Conservation (phyloP, 2,888 invertebrate genomes). For the Andrena haemorrhoa region DNA sequence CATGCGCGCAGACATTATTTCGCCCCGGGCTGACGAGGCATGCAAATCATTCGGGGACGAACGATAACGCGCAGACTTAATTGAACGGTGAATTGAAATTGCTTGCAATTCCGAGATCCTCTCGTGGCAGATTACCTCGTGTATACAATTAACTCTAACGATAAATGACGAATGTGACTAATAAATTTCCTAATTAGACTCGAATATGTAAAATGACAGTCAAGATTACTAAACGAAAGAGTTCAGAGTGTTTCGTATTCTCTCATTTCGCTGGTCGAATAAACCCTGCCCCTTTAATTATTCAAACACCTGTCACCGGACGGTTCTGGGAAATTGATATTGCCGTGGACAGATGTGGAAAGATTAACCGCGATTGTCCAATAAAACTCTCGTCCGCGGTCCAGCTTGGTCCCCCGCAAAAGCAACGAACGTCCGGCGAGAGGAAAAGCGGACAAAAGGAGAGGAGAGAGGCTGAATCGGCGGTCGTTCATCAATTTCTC, state of each 20-base stretch:
- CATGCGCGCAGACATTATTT: constrained; percentile 56
- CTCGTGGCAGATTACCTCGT: not conserved
- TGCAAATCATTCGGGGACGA: constrained; percentile 47
- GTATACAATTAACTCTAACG: not conserved
- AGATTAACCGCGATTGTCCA: constrained; percentile 39
- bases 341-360: constrained; percentile 12
- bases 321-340: constrained; percentile 31
- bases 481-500: constrained; percentile 64
- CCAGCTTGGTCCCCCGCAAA: not conserved
- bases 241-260: too few species aligned
- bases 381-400: constrained; percentile 29
- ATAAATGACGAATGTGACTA: not conserved
- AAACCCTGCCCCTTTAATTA: constrained; percentile 25
- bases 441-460: constrained; percentile 5
- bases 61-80: constrained; percentile 34
- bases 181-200: not conserved
- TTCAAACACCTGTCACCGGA: constrained; percentile 53
- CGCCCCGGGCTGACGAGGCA: constrained; percentile 39
- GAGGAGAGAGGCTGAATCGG: not conserved
- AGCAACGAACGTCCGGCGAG: constrained; percentile 2
- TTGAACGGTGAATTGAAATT: constrained; percentile 45
- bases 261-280: not conserved
- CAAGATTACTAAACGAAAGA: too few species aligned
- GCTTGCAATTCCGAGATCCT: too few species aligned
- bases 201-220: too few species aligned